Base-by-base conservation (phyloP, 2,888 invertebrate species). In the Agrochola litura region DNA sequence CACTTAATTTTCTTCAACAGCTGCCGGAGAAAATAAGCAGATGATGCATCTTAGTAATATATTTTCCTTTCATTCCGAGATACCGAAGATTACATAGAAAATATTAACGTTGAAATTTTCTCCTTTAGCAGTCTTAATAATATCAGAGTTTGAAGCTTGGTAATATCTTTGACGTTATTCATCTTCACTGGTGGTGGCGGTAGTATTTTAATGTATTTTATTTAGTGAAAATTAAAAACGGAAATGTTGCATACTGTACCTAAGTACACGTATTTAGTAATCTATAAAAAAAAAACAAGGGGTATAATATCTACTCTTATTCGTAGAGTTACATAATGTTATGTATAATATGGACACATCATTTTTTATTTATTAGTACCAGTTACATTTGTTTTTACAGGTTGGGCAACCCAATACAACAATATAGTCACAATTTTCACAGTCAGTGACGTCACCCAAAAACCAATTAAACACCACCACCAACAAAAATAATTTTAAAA, bases 41-140 rank as follows among this genome's bases (percentile, higher is more conserved):
- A 66, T 37, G 72, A 87, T 85, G 82, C 85, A 81, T 87, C 82
- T 54, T 63, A 84, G 84, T 81, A 70, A 81, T 81, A 85, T 73
- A 85, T 81, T 85, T 85, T 74, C 76, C 61, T 85, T 81, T 69
- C 68, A 76, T 81, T 81, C 56, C 60, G 37, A 56, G 73, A 72
- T 77, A 75, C 52, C 54, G 61, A 81, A 76, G 85, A 85, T 79
- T 69, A 70, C 73, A 84, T 66, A 41, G 46, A 75, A 83, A 77
- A 77, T 77, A 72, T 77, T 82, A 80, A 72, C 76, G 76, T 77
- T 74, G 71, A 71, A 79, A 66, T 46, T 76, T 63, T 86, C 73
- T 85, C 63, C 76, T 71, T 75, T 81, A 60, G 73, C 82, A 74
- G 70, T 68, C 75, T 81, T 85, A 71, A 74, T 81, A 74, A 68